Percentiles rank a stretch among this genome's conserved stretches.
Conservation (phyloP, 2,113 vertebrate species). For the Scopus umbretta region DNA sequence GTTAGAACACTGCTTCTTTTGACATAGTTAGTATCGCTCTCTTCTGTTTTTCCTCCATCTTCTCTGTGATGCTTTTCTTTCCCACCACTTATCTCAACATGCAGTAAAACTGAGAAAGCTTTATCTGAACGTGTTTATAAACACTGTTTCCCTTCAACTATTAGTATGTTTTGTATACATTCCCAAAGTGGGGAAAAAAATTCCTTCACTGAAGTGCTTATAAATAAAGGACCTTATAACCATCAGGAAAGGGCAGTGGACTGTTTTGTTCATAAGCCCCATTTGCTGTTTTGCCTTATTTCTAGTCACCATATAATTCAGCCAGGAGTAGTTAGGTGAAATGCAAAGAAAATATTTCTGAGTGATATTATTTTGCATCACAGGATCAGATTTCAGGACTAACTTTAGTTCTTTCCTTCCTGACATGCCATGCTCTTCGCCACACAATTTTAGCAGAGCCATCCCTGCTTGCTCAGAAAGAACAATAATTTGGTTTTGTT, state of each 20-base stretch:
- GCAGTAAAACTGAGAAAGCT: background rate
- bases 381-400: background rate
- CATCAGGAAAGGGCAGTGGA: background rate
- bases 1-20: background rate
- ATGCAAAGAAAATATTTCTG: background rate
- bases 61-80: background rate
- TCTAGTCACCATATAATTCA: background rate
- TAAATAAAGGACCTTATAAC: background rate
- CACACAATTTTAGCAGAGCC: background rate
- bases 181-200: background rate
- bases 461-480: background rate
- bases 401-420: background rate
- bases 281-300: background rate
- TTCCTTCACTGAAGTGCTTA: background rate
- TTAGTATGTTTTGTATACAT: background rate
- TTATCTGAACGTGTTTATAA: background rate
- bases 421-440: background rate
- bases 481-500: background rate
- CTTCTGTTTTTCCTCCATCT: background rate
- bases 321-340: background rate
- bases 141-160: background rate
- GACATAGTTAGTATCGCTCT: background rate
- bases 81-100: background rate
- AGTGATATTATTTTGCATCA: background rate
- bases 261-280: background rate